Evolutionary conservation across 2,888 invertebrate genomes (phyloP), one percentile per base, ranked within the genome.

Genomic region (Diaphora mendica): DNA sequence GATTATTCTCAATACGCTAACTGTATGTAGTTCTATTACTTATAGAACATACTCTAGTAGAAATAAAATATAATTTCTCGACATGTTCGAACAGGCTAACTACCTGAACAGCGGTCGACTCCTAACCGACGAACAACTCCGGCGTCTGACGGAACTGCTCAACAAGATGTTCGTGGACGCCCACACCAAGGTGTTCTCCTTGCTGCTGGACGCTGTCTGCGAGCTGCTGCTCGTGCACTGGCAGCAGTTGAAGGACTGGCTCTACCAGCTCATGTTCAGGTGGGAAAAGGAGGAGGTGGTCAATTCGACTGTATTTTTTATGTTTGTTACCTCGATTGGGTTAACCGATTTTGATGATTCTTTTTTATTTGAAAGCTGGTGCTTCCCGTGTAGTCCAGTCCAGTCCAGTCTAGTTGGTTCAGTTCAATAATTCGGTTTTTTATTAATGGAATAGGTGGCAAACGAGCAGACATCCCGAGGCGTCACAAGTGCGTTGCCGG

Each of bases 121-220:
- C 0, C 93, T 98, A 0, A 96, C 96, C 0, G 96, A 97, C 8
- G 96, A 96, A 1, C 98, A 99, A 88, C 95, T 99, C 74, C 97
- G 97, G 78, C 97, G 98, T 81, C 97, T 99, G n/a, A 98, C 99
- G 0, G 99, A 99, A 85, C 97, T 99, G 78, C 98, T 99, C 88
- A 98, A 98, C 78, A 98, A 98, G 95, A 99, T 99, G 98, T 99
- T 99, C 91, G 99, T 99, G 96, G 99, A 99, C 93, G 98, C 99
- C 4, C 99, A 99, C 98, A 99, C 95, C 97, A 99, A 85, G 98
- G 75, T 99, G 82, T 98, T 99, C 94, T 98, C 98, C 68, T 95
- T 99, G 77, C 99, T 99, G 92, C 95, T 99, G 89, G 99, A 99
- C 90, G 98, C 99, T 0, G 97, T 99, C 64, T 98, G 98, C 87